Evolutionary conservation across 2,113 vertebrate species (phyloP), one percentile per base, ranked within the genome.

Genomic region (Tapirus terrestris): DNA sequence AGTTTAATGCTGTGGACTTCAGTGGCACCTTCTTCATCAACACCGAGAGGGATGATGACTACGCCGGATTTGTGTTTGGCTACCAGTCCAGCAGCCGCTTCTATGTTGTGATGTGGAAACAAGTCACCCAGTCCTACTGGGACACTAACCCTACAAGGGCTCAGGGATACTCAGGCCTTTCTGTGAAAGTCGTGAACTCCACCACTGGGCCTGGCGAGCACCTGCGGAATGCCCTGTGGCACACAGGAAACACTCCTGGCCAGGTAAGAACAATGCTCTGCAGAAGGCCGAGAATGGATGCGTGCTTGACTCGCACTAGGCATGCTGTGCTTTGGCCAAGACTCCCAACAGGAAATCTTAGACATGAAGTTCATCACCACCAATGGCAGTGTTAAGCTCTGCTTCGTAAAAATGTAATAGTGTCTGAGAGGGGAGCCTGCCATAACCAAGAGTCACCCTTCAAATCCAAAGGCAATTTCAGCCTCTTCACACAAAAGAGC

Each of bases 61-160:
- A 99, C 8, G 99, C 99, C 12, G 99, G 99, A 16, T 99, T 99
- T 89, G 99, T 99, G 63, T 99, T 99, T 94, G 99, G 99, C 73
- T 99, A 99, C 98, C 99, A 99, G 96, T 99, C 99, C 81, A 99
- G 99, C 98, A 99, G 99, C 65, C 99, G 99, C 95, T 99, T 99
- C 98, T 99, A 99, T 51, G 99, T 99, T 4, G 99, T 99, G 73
- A 99, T 99, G 99, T 99, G 99, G 99, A 99, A 99, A 97, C 99
- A 99, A 98, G 99, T 99, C 97, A 99, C 99, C 6, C 99, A 99
- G 97, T 99, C 99, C 16, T 99, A 99, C 97, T 99, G 99, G 99
- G 99, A 99, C 68, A 98, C 98, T 77, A 99, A 99, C 20, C 99
- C 99, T 83, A 99, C 99, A 4, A 99, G 98, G 99, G 99, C 99